These are phyloP conservation scores for Macroramphosus scolopax DNA, from an alignment of 2,797 vertebrate genomes.

Conservation along the genomic window DNA sequence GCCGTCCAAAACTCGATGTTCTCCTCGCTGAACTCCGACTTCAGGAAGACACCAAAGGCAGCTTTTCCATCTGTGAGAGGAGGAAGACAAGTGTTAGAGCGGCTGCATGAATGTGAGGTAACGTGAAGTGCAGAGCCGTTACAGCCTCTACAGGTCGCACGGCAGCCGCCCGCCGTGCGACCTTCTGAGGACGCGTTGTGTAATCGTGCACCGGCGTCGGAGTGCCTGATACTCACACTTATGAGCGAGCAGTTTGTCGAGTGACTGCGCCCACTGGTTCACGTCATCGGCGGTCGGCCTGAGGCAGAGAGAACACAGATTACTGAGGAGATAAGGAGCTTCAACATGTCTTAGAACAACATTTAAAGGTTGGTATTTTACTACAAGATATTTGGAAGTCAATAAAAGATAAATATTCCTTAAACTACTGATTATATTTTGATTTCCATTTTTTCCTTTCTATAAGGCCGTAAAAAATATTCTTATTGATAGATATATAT, in stretches of 20 bases:
- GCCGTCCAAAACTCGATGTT: constrained; percentile 97
- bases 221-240: constrained; percentile 69
- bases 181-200: constrained; percentile 44
- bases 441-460: too few relatives aligned
- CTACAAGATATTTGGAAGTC: too few relatives aligned
- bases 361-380: too few relatives aligned
- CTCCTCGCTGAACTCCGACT: constrained; percentile 94
- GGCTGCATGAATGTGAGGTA: constrained; percentile 3
- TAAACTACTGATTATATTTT: too few relatives aligned
- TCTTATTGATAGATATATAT: too few relatives aligned
- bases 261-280: constrained; percentile 73
- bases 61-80: constrained; percentile 82
- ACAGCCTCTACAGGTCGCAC: too few relatives aligned
- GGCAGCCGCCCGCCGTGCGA: too few relatives aligned
- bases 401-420: too few relatives aligned
- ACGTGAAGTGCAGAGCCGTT: constrained; percentile 17
- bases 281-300: constrained; percentile 74
- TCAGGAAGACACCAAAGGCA: constrained; percentile 87
- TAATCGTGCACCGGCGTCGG: constrained; percentile 4
- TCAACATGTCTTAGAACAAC: too few relatives aligned
- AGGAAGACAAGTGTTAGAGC: neutral
- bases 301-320: constrained; percentile 28
- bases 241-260: constrained; percentile 75
- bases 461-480: too few relatives aligned
- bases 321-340: constrained; percentile 1